Conservation (phyloP, 2,113 vertebrate genomes). For the Pelusios castaneus region DNA sequence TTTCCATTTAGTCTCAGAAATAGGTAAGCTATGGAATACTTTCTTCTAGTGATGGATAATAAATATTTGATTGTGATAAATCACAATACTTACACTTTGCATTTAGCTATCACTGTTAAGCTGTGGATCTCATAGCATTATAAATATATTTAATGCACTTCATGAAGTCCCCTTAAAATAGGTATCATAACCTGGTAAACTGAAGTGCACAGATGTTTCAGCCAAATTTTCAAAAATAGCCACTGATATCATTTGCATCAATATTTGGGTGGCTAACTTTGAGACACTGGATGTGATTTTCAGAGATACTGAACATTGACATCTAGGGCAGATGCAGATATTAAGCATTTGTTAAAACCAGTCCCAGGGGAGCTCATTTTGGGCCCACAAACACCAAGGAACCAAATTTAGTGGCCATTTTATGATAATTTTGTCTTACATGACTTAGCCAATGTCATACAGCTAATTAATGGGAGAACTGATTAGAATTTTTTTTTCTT, state of each 20-base stretch:
- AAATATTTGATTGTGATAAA: not conserved
- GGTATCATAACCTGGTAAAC: not conserved
- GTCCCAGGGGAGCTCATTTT: not conserved
- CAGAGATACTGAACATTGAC: not conserved
- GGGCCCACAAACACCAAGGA: not conserved
- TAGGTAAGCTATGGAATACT: not conserved
- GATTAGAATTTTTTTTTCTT: not conserved
- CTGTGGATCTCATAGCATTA: not conserved
- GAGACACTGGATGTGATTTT: not conserved
- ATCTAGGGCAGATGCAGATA: not conserved
- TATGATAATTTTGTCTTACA: not conserved
- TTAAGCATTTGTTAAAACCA: not conserved
- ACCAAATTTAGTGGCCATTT: not conserved
- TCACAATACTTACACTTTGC: not conserved
- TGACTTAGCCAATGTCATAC: not conserved
- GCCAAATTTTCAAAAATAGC: not conserved
- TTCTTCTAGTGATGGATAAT: not conserved
- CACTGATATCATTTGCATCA: not conserved
- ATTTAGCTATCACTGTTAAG: not conserved
- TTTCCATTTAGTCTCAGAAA: not conserved
- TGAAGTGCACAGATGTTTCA: not conserved
- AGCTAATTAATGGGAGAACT: not conserved
- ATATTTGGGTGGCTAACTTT: not conserved
- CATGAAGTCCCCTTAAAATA: not conserved
- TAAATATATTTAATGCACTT: not conserved